These are phyloP conservation scores for Diarsia brunnea DNA, from an alignment of 2,888 invertebrate genomes.

Conservation along the genomic window DNA sequence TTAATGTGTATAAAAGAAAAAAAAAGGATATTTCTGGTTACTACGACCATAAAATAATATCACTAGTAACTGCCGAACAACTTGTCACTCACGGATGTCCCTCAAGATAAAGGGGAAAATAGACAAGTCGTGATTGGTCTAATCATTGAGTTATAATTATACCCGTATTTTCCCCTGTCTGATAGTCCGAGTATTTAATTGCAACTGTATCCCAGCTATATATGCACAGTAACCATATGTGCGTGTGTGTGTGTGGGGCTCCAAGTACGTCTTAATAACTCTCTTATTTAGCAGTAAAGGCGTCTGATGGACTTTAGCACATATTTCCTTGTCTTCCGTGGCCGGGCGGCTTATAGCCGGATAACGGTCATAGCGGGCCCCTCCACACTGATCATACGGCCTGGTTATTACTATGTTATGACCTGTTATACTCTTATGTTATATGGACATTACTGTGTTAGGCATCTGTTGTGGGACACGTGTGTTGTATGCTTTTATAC, in stretches of 20 bases:
- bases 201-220: not conserved
- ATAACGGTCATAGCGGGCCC: not conserved
- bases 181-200: not conserved
- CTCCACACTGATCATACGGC: constrained; percentile 22
- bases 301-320: constrained; percentile 22
- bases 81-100: too few species aligned
- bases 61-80: too few species aligned
- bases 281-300: constrained; percentile 36
- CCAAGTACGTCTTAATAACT: constrained; percentile 17
- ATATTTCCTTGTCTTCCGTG: constrained; percentile 29
- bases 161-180: too few species aligned
- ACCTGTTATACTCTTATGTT: constrained; percentile 12
- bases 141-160: too few species aligned
- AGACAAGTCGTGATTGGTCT: too few species aligned
- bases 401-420: constrained; percentile 13
- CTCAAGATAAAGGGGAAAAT: too few species aligned
- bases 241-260: not conserved
- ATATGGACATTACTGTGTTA: constrained; percentile 1
- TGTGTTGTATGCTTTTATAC: not conserved
- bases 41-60: not conserved
- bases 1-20: not conserved
- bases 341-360: constrained; percentile 25
- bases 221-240: not conserved
- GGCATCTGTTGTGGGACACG: not conserved
- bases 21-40: not conserved